phyloP scores from a whole-genome alignment of 35 echinoderm and acorn worm species.

The Stichopus chloronotus region DNA sequence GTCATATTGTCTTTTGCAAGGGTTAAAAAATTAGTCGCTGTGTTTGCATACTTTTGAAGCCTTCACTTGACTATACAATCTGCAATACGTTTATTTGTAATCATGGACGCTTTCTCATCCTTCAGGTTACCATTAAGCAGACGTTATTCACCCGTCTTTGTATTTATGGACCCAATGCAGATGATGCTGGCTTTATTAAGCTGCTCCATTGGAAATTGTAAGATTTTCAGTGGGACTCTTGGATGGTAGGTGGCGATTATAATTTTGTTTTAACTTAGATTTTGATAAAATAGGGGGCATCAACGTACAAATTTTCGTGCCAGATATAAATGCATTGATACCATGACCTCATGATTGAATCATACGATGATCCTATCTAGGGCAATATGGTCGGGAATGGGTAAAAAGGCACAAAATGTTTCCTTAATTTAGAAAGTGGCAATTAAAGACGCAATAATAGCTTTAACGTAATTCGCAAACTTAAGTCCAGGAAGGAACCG shows the following conservation, averaged over 20 bases:
- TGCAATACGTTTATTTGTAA: not conserved
- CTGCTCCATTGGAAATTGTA: too few species aligned
- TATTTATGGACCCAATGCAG: conserved; percentile 40
- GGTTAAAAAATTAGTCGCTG: not conserved
- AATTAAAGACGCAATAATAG: too few species aligned
- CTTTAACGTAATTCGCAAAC: too few species aligned
- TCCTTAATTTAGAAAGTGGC: too few species aligned
- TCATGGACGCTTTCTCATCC: not conserved
- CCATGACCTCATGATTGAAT: conserved; percentile 17
- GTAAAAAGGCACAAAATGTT: conserved; percentile 59
- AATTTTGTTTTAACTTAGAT: too few species aligned
- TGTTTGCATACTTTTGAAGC: conserved; percentile 14
- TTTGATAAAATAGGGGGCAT: too few species aligned
- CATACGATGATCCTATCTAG: conserved; percentile 21
- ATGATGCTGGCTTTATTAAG: not conserved
- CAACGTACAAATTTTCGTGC: not conserved
- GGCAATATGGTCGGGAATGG: conserved; percentile 51
- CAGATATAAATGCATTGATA: too few species aligned
- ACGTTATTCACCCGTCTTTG: not conserved
- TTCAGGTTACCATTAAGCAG: not conserved
- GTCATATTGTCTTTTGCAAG: not conserved
- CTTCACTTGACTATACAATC: not conserved
- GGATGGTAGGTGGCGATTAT: too few species aligned
- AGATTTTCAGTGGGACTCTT: too few species aligned
- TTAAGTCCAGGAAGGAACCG: not conserved